These are phyloP conservation scores for Prinia subflava DNA, from an alignment of 2,113 vertebrate genomes.

Conservation along the genomic window DNA sequence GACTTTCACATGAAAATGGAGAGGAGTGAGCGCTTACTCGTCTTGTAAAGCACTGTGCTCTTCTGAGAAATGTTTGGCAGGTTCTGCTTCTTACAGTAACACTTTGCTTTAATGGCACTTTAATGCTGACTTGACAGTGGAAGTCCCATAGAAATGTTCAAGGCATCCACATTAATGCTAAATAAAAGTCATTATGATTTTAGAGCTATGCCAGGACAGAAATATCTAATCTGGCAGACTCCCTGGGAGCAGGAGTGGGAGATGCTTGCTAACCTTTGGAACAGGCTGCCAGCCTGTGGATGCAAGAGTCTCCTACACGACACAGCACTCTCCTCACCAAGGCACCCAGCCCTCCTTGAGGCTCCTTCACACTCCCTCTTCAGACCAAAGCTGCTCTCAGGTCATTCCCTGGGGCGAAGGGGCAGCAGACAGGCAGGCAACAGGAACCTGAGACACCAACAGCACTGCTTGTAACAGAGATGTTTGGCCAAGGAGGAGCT, in stretches of 20 bases:
- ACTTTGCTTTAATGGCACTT: constrained; percentile 71
- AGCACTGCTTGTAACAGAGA: not conserved
- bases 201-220: constrained; percentile 37
- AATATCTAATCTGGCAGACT: not conserved
- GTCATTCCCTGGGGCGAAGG: not conserved
- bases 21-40: not conserved
- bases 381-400: not conserved
- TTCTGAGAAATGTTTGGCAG: constrained; percentile 76
- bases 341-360: not conserved
- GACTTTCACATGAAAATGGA: constrained; percentile 54
- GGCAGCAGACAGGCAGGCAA: constrained; percentile 37
- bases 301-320: not conserved
- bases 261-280: not conserved
- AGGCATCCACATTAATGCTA: constrained; percentile 51
- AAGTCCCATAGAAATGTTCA: constrained; percentile 36
- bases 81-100: constrained; percentile 73
- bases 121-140: constrained; percentile 70
- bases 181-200: constrained; percentile 62
- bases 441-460: not conserved
- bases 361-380: not conserved
- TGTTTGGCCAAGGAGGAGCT: not conserved
- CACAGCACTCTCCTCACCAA: not conserved
- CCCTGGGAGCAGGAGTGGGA: not conserved
- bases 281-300: not conserved
- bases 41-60: constrained; percentile 51